These are phyloP conservation scores for Pteronura brasiliensis DNA, from an alignment of 2,113 vertebrate genomes.

Conservation along the genomic window DNA sequence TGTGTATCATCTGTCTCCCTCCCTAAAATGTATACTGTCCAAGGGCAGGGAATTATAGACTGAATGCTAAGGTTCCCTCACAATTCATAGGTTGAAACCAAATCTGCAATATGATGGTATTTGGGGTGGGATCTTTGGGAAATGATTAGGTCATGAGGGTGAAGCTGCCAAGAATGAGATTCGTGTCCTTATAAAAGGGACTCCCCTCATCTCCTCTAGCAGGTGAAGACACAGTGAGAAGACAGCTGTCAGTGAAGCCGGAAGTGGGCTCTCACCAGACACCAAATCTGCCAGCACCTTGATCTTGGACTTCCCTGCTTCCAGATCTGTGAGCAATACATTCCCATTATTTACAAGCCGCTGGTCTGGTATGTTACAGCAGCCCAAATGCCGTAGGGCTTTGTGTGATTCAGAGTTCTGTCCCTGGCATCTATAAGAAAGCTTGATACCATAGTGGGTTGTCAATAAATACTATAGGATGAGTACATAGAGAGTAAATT, in stretches of 20 bases:
- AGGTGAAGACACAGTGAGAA: background rate
- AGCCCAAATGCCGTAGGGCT: background rate
- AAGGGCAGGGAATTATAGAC: background rate
- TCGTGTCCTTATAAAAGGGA: background rate
- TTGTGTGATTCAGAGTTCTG: background rate
- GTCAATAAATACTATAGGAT: background rate
- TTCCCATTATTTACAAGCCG: background rate
- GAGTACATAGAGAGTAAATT: background rate
- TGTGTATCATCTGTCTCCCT: background rate
- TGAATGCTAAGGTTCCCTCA: background rate
- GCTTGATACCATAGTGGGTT: accelerated
- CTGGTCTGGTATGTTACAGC: background rate
- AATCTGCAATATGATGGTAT: background rate
- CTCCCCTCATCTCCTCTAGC: background rate
- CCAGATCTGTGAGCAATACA: background rate
- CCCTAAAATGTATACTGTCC: background rate
- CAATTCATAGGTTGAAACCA: background rate
- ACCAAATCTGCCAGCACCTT: background rate
- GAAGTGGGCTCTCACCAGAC: background rate
- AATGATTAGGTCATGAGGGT: background rate
- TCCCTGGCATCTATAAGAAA: background rate
- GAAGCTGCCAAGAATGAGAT: background rate
- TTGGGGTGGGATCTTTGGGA: background rate
- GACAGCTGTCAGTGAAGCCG: background rate
- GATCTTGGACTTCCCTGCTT: background rate